Evolutionary conservation across 2,888 invertebrate genomes (phyloP).

Genomic region (Lasioglossum leucozonium): DNA sequence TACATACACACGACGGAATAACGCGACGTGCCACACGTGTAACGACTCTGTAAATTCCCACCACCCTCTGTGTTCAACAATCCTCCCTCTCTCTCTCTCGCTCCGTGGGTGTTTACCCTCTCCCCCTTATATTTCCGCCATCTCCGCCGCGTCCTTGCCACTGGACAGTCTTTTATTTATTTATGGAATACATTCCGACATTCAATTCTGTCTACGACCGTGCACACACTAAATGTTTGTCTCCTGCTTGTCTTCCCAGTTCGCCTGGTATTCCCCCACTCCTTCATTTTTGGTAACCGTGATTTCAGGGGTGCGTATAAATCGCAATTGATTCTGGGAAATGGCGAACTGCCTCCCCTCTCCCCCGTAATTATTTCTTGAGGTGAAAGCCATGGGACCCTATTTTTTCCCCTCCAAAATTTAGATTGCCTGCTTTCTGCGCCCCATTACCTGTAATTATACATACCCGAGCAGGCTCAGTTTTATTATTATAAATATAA

Average conservation of each 20-base stretch:
- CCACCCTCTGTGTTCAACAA: not conserved
- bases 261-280: slow-evolving; percentile 17
- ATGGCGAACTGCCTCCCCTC: no score
- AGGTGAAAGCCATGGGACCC: no score
- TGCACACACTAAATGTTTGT: slow-evolving; percentile 40
- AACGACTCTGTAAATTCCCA: slow-evolving; percentile 63
- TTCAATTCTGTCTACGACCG: slow-evolving; percentile 69
- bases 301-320: no score
- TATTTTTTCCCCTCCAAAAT: no score
- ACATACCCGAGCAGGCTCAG: no score
- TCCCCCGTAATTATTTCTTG: no score
- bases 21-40: slow-evolving; percentile 34
- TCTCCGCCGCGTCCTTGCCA: slow-evolving; percentile 26
- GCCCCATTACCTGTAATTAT: no score
- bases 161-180: slow-evolving; percentile 74
- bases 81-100: not conserved
- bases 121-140: not conserved
- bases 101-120: not conserved
- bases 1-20: not conserved
- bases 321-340: not conserved
- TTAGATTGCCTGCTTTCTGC: no score
- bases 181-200: slow-evolving; percentile 75
- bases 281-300: not conserved
- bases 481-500: no score
- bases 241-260: slow-evolving; percentile 52